Base-by-base conservation (phyloP, 2,113 vertebrate species). In the Gobiocypris rarus region DNA sequence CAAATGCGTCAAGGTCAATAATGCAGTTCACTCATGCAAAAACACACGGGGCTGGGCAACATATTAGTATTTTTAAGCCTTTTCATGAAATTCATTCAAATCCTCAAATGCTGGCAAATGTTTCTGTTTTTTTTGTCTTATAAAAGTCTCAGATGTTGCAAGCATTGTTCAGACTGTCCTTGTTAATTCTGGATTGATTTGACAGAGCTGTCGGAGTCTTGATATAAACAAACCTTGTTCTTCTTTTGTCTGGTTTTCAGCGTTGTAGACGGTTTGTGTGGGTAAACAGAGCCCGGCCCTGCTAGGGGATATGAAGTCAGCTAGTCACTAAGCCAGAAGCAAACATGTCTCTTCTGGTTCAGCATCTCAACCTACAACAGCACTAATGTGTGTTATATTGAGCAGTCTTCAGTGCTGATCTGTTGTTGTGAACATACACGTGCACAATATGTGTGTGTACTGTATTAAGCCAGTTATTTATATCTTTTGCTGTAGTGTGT, bases 1-100 rank as follows among this genome's bases (percentile, higher is more conserved):
- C 41, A 41, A n/a, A 77, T 28, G 78, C 87, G 89, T 75, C 69
- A 77, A 84, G 91, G 87, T 93, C 91, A 93, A 59, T 91, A 90
- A 45, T 84, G 83, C 90, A 82, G 87, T 31, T 84, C 31, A 24
- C 77, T 19, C 81, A 76, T 13, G 50, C 26, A 19, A 26, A 34
- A 5, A 67, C 15, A 54, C 58, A 56, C 19, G n/a, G 9, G 9
- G 5, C 19, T 70, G 22, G 34, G 9, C 38, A 11, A 11, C 5
- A 70, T 34, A 9, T 61, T 13, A 24, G n/a, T 59, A 31, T 31
- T 52, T 52, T 52, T 17, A 19, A 7, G 56, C 22, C 56, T 10
- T 69, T 69, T 69, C 65, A 41, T 6, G 10, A 70, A n/a, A 70
- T 70, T 70, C 9, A 11, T 67, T 19, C 17, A 19, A 34, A 9